These are phyloP conservation scores for Ataeniobius toweri DNA, from an alignment of 2,797 vertebrate species.

Conservation along the genomic window DNA sequence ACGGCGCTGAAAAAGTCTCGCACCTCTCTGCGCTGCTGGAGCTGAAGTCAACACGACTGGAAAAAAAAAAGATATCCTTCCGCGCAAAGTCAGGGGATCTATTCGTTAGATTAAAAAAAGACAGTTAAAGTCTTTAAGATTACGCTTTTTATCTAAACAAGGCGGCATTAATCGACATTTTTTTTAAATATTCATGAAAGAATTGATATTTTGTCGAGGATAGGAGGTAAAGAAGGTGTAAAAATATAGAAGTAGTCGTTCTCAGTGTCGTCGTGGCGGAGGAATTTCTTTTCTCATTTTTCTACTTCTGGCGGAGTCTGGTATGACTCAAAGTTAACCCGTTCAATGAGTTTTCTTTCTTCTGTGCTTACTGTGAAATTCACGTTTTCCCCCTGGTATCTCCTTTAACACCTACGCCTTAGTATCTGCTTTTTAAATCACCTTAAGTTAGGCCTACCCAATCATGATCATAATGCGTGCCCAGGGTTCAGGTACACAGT, in stretches of 20 bases:
- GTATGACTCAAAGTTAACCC: slow-evolving; percentile 85
- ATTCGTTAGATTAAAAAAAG: slow-evolving; percentile 23
- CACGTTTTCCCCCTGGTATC: slow-evolving; percentile 52
- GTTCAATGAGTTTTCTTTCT: slow-evolving; percentile 54
- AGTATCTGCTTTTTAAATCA: background rate
- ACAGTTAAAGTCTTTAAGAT: background rate
- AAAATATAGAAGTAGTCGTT: slow-evolving; percentile 34
- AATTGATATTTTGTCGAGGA: rapidly evolving
- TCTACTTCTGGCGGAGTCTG: slow-evolving; percentile 74
- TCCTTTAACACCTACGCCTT: slow-evolving; percentile 51
- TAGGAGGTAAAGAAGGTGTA: background rate
- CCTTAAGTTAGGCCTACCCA: no score
- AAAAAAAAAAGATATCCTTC: slow-evolving; percentile 69
- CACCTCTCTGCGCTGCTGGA: slow-evolving; percentile 57
- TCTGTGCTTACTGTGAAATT: slow-evolving; percentile 30
- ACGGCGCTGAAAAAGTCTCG: slow-evolving; percentile 35
- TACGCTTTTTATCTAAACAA: rapidly evolving
- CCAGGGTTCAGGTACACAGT: slow-evolving; percentile 8
- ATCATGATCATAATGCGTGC: background rate
- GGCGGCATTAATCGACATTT: rapidly evolving
- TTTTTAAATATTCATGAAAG: rapidly evolving
- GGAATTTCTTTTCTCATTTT: slow-evolving; percentile 83
- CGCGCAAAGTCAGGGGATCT: slow-evolving; percentile 74
- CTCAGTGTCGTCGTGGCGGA: slow-evolving; percentile 76
- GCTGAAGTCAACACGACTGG: slow-evolving; percentile 45